Base-by-base conservation (phyloP, 2,113 vertebrate genomes). In the Platysteira castanea region DNA sequence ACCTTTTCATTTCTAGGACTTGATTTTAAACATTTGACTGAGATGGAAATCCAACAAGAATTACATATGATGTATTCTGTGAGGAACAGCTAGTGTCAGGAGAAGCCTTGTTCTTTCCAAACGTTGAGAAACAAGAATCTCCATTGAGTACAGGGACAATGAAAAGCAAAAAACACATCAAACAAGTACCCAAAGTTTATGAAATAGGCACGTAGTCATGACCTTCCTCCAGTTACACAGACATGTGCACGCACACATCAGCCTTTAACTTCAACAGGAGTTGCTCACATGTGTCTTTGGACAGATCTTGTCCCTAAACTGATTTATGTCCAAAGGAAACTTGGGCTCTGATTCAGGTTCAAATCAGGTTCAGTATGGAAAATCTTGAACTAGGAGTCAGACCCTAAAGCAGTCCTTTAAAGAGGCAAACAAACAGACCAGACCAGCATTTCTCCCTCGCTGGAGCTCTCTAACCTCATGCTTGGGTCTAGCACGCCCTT, bases 341-440 rank as follows among this genome's bases (percentile, higher is more conserved):
- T 75, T 88, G 88, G 85, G 82, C 79, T 93, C 68, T 5, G 15
- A 88, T 67, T 93, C 88, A 94, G 90, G 92, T 96, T 97, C 95
- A 96, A 92, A 81, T 90, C 71, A 56, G 87, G 96, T 97, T 97
- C 96, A 95, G n/a, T 0, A 0, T 93, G 96, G 96, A 96, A 97
- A 97, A 92, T 96, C 71, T 71, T 96, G 96, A 96, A 95, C 96
- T 95, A 20, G 13, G 80, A 96, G 79, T 68, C 71, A 93, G 92
- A 89, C 76, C 92, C 69, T 92, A 74, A 77, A 93, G 69, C 68
- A 96, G 64, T 33, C 68, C 39, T 86, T 94, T 71, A 71, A 83
- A 90, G 71, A 92, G 22, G 63, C 87, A 95, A 96, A 79, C 77
- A 88, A 91, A 79, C 61, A 93, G 78, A 61, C 10, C 54, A 93